These are phyloP conservation scores for Falco novaeseelandiae DNA, from an alignment of 2,797 vertebrate genomes.

Conservation along the genomic window DNA sequence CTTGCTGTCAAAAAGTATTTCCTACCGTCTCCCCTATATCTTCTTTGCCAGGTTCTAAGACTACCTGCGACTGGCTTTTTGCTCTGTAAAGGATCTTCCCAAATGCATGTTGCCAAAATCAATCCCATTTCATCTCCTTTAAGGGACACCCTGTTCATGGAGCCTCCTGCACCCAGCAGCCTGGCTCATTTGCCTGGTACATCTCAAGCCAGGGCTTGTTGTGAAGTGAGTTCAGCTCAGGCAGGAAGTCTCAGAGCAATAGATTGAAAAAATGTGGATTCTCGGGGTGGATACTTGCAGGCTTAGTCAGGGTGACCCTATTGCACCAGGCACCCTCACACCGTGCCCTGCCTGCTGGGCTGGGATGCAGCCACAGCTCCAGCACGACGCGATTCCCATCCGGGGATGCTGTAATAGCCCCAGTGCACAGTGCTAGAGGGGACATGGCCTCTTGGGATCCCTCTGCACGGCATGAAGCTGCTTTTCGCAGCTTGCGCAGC, in stretches of 20 bases:
- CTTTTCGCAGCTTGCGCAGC: neutral
- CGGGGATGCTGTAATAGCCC: neutral
- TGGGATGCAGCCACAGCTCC: neutral
- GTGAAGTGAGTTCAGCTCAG: neutral
- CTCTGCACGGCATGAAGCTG: neutral
- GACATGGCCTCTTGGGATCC: neutral
- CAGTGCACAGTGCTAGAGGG: rapidly evolving
- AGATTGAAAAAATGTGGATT: neutral
- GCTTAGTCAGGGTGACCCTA: neutral
- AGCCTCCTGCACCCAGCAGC: neutral
- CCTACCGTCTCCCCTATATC: neutral
- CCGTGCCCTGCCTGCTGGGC: neutral
- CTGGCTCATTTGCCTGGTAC: rapidly evolving
- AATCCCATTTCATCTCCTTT: neutral
- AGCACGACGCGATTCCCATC: neutral
- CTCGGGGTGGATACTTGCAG: neutral
- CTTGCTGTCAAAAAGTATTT: neutral
- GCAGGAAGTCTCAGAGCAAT: neutral
- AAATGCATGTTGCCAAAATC: neutral
- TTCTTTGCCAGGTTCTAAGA: neutral
- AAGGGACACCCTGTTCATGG: neutral
- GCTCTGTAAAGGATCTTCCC: neutral
- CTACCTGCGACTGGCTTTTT: neutral
- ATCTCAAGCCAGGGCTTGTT: constrained; percentile 21
- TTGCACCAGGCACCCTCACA: neutral